These are phyloP conservation scores for Aethina tumida DNA, from an alignment of 1,140 invertebrate genomes.

Conservation along the genomic window DNA sequence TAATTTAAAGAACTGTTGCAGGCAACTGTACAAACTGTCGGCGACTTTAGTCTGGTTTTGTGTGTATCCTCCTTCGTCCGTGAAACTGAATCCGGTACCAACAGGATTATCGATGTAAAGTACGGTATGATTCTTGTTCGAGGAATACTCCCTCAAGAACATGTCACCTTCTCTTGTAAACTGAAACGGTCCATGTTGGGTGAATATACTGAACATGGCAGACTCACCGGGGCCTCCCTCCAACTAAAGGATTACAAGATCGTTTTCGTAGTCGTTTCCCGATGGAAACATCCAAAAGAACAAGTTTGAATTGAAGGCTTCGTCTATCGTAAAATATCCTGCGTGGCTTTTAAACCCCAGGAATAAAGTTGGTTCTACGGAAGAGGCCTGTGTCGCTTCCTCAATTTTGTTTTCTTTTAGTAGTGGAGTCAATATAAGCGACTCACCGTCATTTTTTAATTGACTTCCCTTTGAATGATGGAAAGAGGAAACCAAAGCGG, in stretches of 20 bases:
- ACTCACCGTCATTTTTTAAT: too few relatives aligned
- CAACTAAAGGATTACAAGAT: constrained; percentile 61
- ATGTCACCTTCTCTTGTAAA: constrained; percentile 7
- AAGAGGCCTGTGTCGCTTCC: constrained; percentile 22
- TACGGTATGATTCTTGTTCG: constrained; percentile 61
- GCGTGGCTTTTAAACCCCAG: constrained; percentile 36
- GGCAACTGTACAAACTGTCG: constrained; percentile 48
- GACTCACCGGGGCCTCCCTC: constrained; percentile 56
- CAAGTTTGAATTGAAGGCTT: constrained; percentile 51
- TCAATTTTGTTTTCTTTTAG: constrained; percentile 40
- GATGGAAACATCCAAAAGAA: constrained; percentile 72
- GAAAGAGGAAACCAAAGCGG: too few relatives aligned
- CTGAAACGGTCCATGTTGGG: constrained; percentile 17
- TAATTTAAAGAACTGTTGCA: constrained; percentile 59
- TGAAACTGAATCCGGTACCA: constrained; percentile 68
- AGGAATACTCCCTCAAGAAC: constrained; percentile 42
- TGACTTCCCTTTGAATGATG: too few relatives aligned
- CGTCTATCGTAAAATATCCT: constrained; percentile 62
- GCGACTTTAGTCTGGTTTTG: constrained; percentile 55
- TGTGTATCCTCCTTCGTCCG: constrained; percentile 47
- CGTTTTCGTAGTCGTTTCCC: constrained; percentile 34
- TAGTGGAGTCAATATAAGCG: constrained; percentile 41
- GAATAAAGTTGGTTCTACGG: constrained; percentile 13
- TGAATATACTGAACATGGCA: constrained; percentile 14
- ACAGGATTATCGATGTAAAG: constrained; percentile 82